phyloP scores from a whole-genome alignment of 2,797 vertebrate genomes.

The Pelodytes ibericus region DNA sequence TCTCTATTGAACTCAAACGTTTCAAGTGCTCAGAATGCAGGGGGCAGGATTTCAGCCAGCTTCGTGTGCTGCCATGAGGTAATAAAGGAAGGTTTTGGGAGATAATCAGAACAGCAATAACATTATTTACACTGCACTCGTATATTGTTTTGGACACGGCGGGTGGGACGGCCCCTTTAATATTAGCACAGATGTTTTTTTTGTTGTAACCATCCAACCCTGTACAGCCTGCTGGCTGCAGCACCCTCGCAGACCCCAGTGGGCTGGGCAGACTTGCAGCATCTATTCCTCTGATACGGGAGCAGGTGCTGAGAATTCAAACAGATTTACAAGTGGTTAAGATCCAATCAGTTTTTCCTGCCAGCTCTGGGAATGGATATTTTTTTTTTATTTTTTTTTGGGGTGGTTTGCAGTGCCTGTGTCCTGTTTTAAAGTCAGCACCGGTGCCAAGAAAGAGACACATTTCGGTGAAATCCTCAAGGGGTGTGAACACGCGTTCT shows the following conservation, averaged over 20 bases:
- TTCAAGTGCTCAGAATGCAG: too few relatives aligned
- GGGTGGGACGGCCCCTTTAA: too few relatives aligned
- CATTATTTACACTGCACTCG: too few relatives aligned
- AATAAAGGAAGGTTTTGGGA: too few relatives aligned
- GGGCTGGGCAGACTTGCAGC: constrained; percentile 4
- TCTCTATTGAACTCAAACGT: too few relatives aligned
- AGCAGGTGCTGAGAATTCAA: constrained; percentile 46
- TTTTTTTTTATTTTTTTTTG: constrained; percentile 5
- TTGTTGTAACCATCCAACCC: not conserved
- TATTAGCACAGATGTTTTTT: constrained; percentile 34
- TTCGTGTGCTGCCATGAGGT: too few relatives aligned
- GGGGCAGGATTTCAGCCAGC: too few relatives aligned
- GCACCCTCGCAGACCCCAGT: constrained; percentile 23
- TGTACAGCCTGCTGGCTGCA: constrained; percentile 12
- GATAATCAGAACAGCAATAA: too few relatives aligned
- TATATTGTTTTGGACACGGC: too few relatives aligned
- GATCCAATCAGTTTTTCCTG: constrained; percentile 35
- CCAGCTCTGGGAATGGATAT: constrained; percentile 1
- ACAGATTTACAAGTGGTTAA: constrained; percentile 38
- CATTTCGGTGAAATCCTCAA: constrained; percentile 25
- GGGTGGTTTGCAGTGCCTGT: constrained; percentile 32
- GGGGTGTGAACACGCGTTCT: constrained; percentile 1
- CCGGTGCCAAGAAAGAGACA: constrained; percentile 31
- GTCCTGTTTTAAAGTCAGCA: constrained; percentile 12
- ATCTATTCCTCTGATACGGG: not conserved